Conservation (phyloP, 2,797 vertebrate genomes). For the Sparus aurata region DNA sequence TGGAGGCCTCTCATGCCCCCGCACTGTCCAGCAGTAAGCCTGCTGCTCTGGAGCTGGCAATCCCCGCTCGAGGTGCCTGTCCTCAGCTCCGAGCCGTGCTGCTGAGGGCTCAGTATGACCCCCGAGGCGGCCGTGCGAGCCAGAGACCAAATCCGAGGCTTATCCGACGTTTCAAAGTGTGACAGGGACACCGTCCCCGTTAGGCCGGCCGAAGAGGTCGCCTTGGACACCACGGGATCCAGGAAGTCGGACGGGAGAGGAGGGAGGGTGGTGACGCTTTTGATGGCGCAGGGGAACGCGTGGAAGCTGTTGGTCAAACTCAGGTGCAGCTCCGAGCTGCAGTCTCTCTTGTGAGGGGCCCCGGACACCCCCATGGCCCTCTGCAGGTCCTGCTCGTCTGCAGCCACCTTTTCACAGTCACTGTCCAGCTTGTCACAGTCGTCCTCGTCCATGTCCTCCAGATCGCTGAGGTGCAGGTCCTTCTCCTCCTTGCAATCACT, state of each 20-base stretch:
- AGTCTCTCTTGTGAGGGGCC: conserved; percentile 83
- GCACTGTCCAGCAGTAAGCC: conserved; percentile 79
- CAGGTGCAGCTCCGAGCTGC: conserved; percentile 81
- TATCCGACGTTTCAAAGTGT: conserved; percentile 88
- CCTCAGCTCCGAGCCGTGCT: conserved; percentile 77
- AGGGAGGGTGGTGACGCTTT: conserved; percentile 72
- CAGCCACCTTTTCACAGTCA: conserved; percentile 83
- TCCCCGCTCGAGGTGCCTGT: conserved; percentile 77
- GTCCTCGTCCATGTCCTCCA: conserved; percentile 93
- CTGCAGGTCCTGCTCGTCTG: conserved; percentile 75
- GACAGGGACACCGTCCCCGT: conserved; percentile 73
- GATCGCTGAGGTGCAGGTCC: conserved; percentile 90
- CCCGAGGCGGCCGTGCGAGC: conserved; percentile 90
- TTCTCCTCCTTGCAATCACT: conserved; percentile 88
- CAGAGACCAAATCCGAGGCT: conserved; percentile 96
- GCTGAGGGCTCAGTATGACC: conserved; percentile 80
- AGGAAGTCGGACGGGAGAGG: conserved; percentile 84
- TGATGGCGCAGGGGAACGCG: conserved; percentile 85
- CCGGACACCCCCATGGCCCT: conserved; percentile 68
- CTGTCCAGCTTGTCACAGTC: conserved; percentile 90
- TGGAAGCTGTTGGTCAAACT: conserved; percentile 83
- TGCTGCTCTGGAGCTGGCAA: conserved; percentile 83
- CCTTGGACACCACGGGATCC: conserved; percentile 80
- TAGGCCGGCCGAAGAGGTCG: conserved; percentile 49
- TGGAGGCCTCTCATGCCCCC: conserved; percentile 78